Percentiles rank a stretch among this genome's conserved stretches.
phyloP scores from a whole-genome alignment of 2,113 vertebrate genomes.

The Isurus oxyrinchus region DNA sequence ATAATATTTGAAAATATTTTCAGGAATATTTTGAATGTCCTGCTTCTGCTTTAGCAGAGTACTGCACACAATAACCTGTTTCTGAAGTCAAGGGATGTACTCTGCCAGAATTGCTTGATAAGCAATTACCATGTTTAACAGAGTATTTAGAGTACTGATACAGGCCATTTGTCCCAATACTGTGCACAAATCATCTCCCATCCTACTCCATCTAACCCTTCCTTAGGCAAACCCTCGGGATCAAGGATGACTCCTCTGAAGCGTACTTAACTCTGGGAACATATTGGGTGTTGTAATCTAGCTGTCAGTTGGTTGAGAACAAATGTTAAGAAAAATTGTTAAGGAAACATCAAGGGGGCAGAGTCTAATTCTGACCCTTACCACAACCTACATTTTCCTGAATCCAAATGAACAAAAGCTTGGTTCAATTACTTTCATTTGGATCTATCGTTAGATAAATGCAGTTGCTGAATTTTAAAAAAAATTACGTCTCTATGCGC shows the following conservation, averaged over 20 bases:
- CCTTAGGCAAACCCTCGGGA: no score
- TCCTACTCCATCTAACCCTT: neutral
- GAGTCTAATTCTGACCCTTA: neutral
- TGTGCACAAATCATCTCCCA: neutral
- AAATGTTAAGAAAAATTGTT: neutral
- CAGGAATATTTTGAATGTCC: no score
- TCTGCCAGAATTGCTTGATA: neutral
- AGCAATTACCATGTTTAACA: neutral
- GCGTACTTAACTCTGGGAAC: neutral
- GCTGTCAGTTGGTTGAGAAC: neutral
- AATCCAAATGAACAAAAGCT: neutral
- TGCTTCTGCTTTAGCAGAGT: no score
- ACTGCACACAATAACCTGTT: no score
- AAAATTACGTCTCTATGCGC: neutral
- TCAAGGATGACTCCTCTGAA: no score
- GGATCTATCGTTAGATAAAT: neutral
- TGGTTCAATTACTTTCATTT: neutral
- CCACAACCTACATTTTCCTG: neutral
- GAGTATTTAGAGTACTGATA: neutral
- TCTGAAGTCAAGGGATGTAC: no score
- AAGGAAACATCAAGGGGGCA: neutral
- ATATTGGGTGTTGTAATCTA: neutral
- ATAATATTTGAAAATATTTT: neutral
- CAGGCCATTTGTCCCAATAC: neutral
- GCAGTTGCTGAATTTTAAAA: neutral